These are phyloP conservation scores for Nerophis lumbriciformis DNA, from an alignment of 2,113 vertebrate genomes.

Conservation along the genomic window DNA sequence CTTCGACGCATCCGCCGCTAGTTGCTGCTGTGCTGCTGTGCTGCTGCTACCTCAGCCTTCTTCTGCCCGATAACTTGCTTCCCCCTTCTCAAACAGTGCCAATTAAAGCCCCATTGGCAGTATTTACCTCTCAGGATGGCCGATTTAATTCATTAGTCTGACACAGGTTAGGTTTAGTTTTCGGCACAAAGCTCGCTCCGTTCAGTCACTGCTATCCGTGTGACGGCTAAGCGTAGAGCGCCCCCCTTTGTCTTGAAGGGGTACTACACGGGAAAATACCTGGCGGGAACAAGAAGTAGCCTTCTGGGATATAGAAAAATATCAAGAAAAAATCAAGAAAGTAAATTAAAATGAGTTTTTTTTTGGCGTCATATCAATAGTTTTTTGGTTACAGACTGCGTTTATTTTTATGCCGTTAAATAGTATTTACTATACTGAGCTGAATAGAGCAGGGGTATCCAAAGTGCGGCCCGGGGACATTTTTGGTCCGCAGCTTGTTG, in stretches of 20 bases:
- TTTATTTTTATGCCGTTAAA: no score
- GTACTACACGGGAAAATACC: slow-evolving; percentile 42
- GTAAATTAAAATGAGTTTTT: no score
- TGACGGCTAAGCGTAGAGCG: slow-evolving; percentile 60
- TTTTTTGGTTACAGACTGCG: no score
- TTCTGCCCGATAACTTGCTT: slow-evolving; percentile 62
- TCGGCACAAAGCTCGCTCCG: slow-evolving; percentile 75
- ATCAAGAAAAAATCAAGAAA: no score
- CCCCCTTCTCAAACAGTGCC: slow-evolving; percentile 38
- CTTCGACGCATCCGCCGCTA: slow-evolving; percentile 69
- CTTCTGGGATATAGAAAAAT: background rate
- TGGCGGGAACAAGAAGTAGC: slow-evolving; percentile 46
- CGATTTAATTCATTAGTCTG: slow-evolving; percentile 76
- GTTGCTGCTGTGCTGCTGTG: slow-evolving; percentile 51
- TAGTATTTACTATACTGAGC: no score
- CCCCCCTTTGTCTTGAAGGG: slow-evolving; percentile 66
- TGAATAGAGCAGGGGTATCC: no score
- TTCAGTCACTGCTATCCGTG: slow-evolving; percentile 62
- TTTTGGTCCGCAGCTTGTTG: no score
- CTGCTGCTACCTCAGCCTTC: slow-evolving; percentile 53
- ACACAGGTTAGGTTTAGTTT: slow-evolving; percentile 74
- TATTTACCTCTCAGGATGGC: slow-evolving; percentile 73
- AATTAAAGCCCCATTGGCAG: slow-evolving; percentile 12
- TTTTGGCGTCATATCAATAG: no score
- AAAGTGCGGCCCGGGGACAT: no score